phyloP scores from a whole-genome alignment of 2,888 invertebrate genomes.

The Proisotoma minuta region DNA sequence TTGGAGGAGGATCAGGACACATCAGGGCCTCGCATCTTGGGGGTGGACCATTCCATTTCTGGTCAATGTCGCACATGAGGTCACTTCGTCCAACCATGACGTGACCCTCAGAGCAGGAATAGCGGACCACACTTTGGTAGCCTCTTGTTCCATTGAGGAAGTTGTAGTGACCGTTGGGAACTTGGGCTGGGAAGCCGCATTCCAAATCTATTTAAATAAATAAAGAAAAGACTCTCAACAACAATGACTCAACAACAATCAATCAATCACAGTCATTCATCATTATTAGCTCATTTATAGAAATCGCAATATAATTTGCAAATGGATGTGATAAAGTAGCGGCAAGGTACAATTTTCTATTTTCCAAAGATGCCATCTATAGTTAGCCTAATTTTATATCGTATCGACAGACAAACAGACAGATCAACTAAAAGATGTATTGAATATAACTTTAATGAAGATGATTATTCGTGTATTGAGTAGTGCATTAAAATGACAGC shows the following conservation, averaged over 20 bases:
- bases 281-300: too few species aligned
- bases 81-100: conserved; percentile 77
- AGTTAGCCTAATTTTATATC: too few species aligned
- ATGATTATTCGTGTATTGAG: too few species aligned
- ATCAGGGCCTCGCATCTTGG: conserved; percentile 51
- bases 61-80: conserved; percentile 84
- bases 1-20: conserved; percentile 65
- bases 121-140: conserved; percentile 81
- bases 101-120: conserved; percentile 74
- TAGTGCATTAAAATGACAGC: too few species aligned
- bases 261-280: too few species aligned
- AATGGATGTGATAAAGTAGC: too few species aligned
- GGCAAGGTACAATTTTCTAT: too few species aligned
- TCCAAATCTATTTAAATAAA: conserved; percentile 71
- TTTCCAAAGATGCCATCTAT: too few species aligned
- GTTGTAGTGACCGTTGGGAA: conserved; percentile 72
- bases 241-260: conserved; percentile 1
- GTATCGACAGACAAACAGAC: too few species aligned
- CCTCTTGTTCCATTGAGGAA: conserved; percentile 79
- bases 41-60: conserved; percentile 63
- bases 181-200: conserved; percentile 83
- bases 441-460: too few species aligned
- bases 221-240: conserved; percentile 10
- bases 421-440: too few species aligned
- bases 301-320: too few species aligned